phyloP scores from a whole-genome alignment of 2,888 invertebrate genomes.

The Azorinus chamasolen region DNA sequence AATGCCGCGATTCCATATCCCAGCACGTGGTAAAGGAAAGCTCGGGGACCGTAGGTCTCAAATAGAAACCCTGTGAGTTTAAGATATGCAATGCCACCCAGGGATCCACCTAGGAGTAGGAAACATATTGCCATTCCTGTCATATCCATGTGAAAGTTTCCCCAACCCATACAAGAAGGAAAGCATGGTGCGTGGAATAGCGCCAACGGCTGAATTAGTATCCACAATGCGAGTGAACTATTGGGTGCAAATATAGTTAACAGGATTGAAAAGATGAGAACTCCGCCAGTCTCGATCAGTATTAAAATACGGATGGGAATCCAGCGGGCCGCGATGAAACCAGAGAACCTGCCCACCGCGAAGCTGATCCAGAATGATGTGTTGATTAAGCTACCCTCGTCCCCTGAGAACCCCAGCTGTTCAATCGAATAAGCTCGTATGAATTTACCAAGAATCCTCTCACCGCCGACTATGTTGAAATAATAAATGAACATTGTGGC shows the following conservation, averaged over 20 bases:
- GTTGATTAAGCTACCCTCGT: constrained; percentile 69
- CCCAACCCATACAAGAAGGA: constrained; percentile 75
- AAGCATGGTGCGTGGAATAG: constrained; percentile 71
- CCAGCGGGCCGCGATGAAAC: constrained; percentile 66
- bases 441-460: constrained; percentile 73
- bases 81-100: constrained; percentile 71
- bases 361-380: constrained; percentile 76
- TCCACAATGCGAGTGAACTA: constrained; percentile 65
- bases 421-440: constrained; percentile 75
- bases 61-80: constrained; percentile 71
- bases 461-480: constrained; percentile 72
- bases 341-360: constrained; percentile 66
- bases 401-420: constrained; percentile 65
- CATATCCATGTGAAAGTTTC: constrained; percentile 71
- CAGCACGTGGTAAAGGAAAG: constrained; percentile 67
- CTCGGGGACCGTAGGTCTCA: constrained; percentile 62
- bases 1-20: constrained; percentile 61
- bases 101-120: constrained; percentile 65
- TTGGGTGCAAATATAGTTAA: constrained; percentile 66
- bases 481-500: constrained; percentile 68
- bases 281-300: constrained; percentile 63
- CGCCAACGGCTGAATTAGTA: constrained; percentile 64
- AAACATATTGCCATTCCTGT: constrained; percentile 72
- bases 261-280: constrained; percentile 55
- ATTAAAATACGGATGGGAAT: constrained; percentile 67